Conservation (phyloP, 2,888 invertebrate species). For the Tribolium freemani region DNA sequence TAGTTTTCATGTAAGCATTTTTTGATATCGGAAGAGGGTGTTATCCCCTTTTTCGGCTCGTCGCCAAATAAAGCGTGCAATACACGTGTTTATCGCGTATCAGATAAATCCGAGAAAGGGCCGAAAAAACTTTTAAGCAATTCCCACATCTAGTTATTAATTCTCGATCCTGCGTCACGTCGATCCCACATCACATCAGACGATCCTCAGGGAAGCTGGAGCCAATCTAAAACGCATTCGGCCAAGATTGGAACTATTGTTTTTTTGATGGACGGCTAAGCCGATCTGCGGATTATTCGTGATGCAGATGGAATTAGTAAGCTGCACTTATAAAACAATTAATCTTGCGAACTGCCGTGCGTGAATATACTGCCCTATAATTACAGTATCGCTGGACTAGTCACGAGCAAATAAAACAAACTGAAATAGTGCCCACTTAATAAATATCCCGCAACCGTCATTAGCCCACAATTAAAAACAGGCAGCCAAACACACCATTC, state of each 20-base stretch:
- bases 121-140: slow-evolving; percentile 37
- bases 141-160: slow-evolving; percentile 55
- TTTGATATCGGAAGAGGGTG: slow-evolving; percentile 44
- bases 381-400: slow-evolving; percentile 52
- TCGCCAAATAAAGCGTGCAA: slow-evolving; percentile 42
- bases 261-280: slow-evolving; percentile 29
- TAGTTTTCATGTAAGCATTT: slow-evolving; percentile 63
- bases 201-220: slow-evolving; percentile 41
- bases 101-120: slow-evolving; percentile 9
- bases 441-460: neutral
- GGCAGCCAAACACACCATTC: neutral
- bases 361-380: slow-evolving; percentile 54
- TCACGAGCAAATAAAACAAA: slow-evolving; percentile 42
- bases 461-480: neutral
- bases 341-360: slow-evolving; percentile 55
- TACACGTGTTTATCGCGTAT: slow-evolving; percentile 39
- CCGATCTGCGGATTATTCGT: slow-evolving; percentile 28
- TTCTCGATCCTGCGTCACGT: slow-evolving; percentile 53
- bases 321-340: slow-evolving; percentile 58
- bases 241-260: slow-evolving; percentile 36
- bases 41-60: slow-evolving; percentile 31
- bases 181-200: slow-evolving; percentile 56
- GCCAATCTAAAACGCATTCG: slow-evolving; percentile 43
- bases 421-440: slow-evolving; percentile 27
- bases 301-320: too few species aligned